Percentiles rank a stretch among this genome's conserved stretches.
phyloP scores from a whole-genome alignment of 2,797 vertebrate species.

The Myripristis murdjan region DNA sequence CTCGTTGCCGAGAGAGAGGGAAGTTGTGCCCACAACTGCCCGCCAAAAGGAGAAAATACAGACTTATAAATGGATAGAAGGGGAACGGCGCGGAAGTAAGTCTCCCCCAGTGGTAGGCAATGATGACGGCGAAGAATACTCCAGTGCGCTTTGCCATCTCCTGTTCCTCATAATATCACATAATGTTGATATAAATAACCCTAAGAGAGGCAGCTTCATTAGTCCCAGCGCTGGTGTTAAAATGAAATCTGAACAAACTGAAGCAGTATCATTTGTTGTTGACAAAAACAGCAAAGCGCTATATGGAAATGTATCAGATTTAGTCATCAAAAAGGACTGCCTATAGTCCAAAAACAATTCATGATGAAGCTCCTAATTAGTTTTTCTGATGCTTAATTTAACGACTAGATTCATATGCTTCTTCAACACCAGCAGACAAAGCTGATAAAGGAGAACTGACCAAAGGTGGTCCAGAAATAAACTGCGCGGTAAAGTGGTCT shows the following conservation, averaged over 20 bases:
- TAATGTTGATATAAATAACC: constrained; percentile 70
- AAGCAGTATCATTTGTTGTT: constrained; percentile 36
- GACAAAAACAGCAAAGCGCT: constrained; percentile 26
- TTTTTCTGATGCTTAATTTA: background rate
- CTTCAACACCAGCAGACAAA: background rate
- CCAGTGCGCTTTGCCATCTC: constrained; percentile 52
- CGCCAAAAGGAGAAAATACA: constrained; percentile 9
- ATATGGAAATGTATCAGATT: background rate
- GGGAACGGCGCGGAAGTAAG: constrained; percentile 25
- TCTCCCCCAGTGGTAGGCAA: constrained; percentile 41
- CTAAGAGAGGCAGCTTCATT: constrained; percentile 67
- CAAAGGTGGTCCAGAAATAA: constrained; percentile 7
- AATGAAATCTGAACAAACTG: constrained; percentile 63
- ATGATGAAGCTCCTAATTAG: background rate
- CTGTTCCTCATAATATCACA: constrained; percentile 59
- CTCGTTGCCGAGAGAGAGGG: constrained; percentile 24
- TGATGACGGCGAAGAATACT: constrained; percentile 52
- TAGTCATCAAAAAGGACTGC: constrained; percentile 1
- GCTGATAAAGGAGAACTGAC: constrained; percentile 5
- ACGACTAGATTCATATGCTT: background rate
- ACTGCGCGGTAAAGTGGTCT: constrained; percentile 2
- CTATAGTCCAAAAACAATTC: background rate
- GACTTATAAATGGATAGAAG: constrained; percentile 28
- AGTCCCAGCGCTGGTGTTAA: constrained; percentile 56
- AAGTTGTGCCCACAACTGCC: constrained; percentile 36